Evolutionary conservation across 2,888 invertebrate species (phyloP), one percentile per base, ranked within the genome.

Genomic region (Gerris lacustris): DNA sequence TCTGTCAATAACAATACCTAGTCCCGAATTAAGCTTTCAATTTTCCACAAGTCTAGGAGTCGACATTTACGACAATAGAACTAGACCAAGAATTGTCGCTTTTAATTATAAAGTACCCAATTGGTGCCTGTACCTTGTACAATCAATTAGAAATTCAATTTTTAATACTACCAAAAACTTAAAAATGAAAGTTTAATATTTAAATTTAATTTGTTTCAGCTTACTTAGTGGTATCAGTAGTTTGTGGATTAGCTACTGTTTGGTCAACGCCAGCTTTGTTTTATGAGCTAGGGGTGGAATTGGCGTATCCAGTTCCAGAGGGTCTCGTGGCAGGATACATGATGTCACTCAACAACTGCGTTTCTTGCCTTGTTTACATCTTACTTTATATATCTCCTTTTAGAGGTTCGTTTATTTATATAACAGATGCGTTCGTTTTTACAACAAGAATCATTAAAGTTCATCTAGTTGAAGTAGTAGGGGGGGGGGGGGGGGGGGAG

Each of bases 271-370:
- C 78, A 5, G 77, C 79, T 4, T 74, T 79, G 1, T 78, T 78
- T 70, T 76, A 79, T 55, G 79, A 79, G 70, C 74, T 79, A 44
- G 79, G 78, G 44, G 77, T 78, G 6, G 78, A 79, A 74, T 76
- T 79, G 45, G 78, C 78, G 63, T 78, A 76, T 73, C 79, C 79
- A 7, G 72, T 79, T 7, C 77, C 79, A 11, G 79, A 79, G 74
- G 78, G 78, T 31, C 76, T 79, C 63, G 77, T 78, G 6, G 78
- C 78, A 15, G 79, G 79, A 44, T 78, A 76, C 73, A 76, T 79
- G 77, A 79, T 79, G 73, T 77, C 77, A 67, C 70, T 79, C 45
- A 77, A 71, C 67, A 74, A 74, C 66, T 55, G 67, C 68, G 70
- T 71, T 55, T 68, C 73, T n/a, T 73, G 71, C 63, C 63, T 72